A percentile compares a stretch with the other conserved stretches of the same genome.
These are phyloP conservation scores for Orcinus orca DNA, from an alignment of 2,113 vertebrate species.

Conservation along the genomic window DNA sequence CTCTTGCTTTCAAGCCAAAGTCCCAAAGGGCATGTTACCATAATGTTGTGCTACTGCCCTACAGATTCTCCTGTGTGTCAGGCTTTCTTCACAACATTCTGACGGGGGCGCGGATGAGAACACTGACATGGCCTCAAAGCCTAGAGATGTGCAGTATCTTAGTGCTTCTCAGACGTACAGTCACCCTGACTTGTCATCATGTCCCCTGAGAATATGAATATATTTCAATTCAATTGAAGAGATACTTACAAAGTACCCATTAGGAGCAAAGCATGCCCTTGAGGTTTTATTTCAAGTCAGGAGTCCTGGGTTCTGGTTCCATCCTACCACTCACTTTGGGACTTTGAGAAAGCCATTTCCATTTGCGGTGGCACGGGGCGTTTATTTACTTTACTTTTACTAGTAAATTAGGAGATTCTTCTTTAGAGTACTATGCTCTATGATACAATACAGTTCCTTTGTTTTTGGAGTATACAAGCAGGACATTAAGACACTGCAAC, in stretches of 20 bases:
- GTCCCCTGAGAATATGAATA: background rate
- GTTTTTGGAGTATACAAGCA: background rate
- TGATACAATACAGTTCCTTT: background rate
- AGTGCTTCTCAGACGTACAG: background rate
- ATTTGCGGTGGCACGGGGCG: accelerated
- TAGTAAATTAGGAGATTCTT: background rate
- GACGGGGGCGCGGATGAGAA: accelerated
- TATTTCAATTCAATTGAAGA: background rate
- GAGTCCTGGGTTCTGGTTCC: background rate
- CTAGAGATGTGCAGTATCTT: background rate
- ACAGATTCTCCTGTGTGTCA: background rate
- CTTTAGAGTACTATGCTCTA: background rate
- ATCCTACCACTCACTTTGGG: background rate
- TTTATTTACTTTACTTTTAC: background rate
- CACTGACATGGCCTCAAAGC: background rate
- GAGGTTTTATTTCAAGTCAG: background rate
- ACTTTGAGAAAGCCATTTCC: background rate
- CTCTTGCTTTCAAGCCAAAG: background rate
- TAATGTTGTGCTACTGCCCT: too few relatives aligned
- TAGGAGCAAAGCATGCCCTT: background rate
- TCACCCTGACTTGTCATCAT: background rate
- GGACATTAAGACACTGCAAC: background rate
- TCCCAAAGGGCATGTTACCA: background rate
- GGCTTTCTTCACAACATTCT: background rate
- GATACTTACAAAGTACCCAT: background rate